Evolutionary conservation across 2,113 vertebrate genomes (phyloP).

Genomic region (Chlorocebus sabaeus): DNA sequence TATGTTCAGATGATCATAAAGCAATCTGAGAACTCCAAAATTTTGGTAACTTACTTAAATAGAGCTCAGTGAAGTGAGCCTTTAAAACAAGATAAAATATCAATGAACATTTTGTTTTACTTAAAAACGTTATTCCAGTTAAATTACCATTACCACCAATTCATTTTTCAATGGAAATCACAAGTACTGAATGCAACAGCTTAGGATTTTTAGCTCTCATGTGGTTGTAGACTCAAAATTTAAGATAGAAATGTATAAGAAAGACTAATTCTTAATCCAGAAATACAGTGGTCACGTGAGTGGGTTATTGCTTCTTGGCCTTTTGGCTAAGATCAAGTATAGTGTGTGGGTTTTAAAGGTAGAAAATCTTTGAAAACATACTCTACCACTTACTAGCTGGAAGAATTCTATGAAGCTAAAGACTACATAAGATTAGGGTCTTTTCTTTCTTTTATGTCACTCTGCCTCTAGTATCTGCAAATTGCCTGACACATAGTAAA

Average conservation of each 20-base stretch:
- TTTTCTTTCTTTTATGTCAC: background rate
- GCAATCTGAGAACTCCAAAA: background rate
- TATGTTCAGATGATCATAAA: background rate
- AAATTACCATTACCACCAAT: background rate
- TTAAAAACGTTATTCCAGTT: background rate
- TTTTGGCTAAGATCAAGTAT: background rate
- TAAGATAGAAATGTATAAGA: background rate
- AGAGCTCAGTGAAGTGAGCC: background rate
- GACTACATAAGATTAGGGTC: background rate
- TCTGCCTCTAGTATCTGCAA: background rate
- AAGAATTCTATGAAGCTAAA: background rate
- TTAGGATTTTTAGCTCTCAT: background rate
- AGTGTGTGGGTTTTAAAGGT: background rate
- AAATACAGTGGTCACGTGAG: background rate
- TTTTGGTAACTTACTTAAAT: background rate
- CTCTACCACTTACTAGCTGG: background rate
- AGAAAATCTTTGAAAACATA: background rate
- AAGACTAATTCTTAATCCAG: background rate
- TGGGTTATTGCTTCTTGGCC: too few relatives aligned
- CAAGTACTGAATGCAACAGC: background rate
- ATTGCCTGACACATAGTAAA: background rate
- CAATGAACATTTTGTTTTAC: background rate
- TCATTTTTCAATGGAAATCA: background rate
- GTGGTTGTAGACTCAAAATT: background rate
- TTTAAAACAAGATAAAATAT: slow-evolving; percentile 2